Evolutionary conservation across 2,797 vertebrate genomes (phyloP).

Genomic region (Etheostoma perlongum): DNA sequence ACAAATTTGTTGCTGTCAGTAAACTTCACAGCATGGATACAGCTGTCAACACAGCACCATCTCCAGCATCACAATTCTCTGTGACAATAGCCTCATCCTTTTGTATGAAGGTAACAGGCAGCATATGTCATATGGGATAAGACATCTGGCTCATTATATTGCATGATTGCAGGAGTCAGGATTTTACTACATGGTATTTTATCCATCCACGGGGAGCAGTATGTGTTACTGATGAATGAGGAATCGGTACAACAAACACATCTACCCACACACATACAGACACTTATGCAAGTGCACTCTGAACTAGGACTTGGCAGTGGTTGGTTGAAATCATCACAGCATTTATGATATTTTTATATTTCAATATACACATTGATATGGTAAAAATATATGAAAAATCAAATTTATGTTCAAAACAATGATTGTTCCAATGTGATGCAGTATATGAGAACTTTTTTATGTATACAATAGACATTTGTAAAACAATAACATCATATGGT

Average conservation of each 20-base stretch:
- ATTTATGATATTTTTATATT: background rate
- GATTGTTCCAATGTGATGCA: background rate
- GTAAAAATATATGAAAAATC: background rate
- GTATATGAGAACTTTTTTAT: background rate
- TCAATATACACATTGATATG: background rate
- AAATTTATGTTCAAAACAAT: background rate
- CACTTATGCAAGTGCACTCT: conserved; percentile 5
- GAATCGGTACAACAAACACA: conserved; percentile 30
- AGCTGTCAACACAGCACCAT: conserved; percentile 66
- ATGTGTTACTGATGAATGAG: conserved; percentile 19
- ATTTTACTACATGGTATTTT: conserved; percentile 24
- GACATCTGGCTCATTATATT: background rate
- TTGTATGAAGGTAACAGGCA: conserved; percentile 23
- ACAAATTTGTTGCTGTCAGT: conserved; percentile 76
- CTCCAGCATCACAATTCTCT: conserved; percentile 24
- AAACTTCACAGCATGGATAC: conserved; percentile 72
- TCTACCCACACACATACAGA: conserved; percentile 1
- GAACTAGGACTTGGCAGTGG: background rate
- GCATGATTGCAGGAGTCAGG: conserved; percentile 15
- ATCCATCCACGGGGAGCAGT: conserved; percentile 22
- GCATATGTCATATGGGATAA: conserved; percentile 13
- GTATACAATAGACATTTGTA: background rate
- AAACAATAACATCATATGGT: background rate
- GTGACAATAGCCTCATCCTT: conserved; percentile 33
- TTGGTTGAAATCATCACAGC: background rate